Base-by-base conservation (phyloP, 2,113 vertebrate species). In the Xenopus laevis region DNA sequence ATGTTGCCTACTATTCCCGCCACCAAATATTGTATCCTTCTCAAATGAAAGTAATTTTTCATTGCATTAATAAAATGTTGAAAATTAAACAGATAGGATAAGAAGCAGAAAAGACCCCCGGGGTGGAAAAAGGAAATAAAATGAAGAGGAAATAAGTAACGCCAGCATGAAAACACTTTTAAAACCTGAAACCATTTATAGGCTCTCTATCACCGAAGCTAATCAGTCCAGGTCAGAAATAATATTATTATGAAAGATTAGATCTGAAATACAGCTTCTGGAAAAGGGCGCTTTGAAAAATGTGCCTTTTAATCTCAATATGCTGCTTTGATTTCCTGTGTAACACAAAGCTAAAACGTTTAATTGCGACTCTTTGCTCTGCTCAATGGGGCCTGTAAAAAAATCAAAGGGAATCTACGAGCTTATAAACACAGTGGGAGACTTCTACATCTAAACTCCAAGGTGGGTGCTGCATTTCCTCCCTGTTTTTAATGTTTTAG, bases 381-480 rank as follows among this genome's bases (percentile, higher is more conserved):
- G 62, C 65, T 60, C 64, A 59, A 53, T 45, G 72, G 71, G 64
- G 21, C 55, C 60, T 68, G 53, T 61, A 60, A 52, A 21, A 9
- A 40, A 20, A 58, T 67, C 65, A 68, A 61, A 74, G 64, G 30
- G 72, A 74, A 74, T 74, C 30, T 47, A 74, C 45, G 52, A 66
- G 63, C 52, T 60, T 17, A 50, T 7, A 45, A 72, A 13, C 71
- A 57, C 71, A 74, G 71, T 40, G 57, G 71, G 71, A 66, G 40
- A 47, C 23, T 66, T 66, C 52, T 10, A 7, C 23, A 46, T 23
- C 63, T 52, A 10, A 15, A 18, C 63, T 57, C 52, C 18, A 59
- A 21, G 10, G 30, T 74, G 33, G 71, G 50, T 46, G 30, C 63
- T 74, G 66, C 4, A 33, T 52, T 50, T 10, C 12, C 47, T 50